Conservation (phyloP, 2,888 invertebrate genomes). For the Lithophane leautieri region DNA sequence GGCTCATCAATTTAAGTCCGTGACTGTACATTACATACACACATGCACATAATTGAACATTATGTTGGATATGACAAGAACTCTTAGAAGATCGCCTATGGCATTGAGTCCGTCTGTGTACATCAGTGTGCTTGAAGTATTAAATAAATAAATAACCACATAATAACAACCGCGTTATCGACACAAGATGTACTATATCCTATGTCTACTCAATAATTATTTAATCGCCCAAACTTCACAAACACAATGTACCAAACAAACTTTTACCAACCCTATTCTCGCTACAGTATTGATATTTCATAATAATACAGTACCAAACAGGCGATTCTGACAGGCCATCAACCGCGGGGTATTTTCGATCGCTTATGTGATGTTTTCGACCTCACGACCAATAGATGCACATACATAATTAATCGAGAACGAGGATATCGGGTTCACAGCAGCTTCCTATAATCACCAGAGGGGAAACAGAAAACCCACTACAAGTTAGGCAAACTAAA, state of each 20-base stretch:
- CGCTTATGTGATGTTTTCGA: constrained; percentile 63
- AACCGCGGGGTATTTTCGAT: constrained; percentile 55
- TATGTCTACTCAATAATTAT: constrained; percentile 19
- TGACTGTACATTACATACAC: too few species aligned
- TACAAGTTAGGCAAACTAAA: constrained; percentile 4
- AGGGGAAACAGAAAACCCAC: constrained; percentile 34
- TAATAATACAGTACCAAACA: constrained; percentile 43
- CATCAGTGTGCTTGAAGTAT: too few species aligned
- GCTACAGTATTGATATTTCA: constrained; percentile 27
- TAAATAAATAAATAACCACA: not conserved
- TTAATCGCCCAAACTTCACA: constrained; percentile 3
- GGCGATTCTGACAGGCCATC: constrained; percentile 45
- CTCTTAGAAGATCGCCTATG: too few species aligned
- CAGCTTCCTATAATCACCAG: constrained; percentile 51
- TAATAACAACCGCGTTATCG: not conserved
- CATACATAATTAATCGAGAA: constrained; percentile 78
- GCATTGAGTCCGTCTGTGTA: too few species aligned
- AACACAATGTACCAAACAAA: not conserved
- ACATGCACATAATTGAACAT: too few species aligned
- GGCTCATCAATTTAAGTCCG: too few species aligned
- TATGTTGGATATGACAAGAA: too few species aligned
- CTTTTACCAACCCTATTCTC: constrained; percentile 9
- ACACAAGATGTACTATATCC: not conserved
- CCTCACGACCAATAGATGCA: constrained; percentile 75
- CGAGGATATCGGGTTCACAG: constrained; percentile 65